phyloP scores from a whole-genome alignment of 2,888 invertebrate genomes.

The Odontomyia ornata region DNA sequence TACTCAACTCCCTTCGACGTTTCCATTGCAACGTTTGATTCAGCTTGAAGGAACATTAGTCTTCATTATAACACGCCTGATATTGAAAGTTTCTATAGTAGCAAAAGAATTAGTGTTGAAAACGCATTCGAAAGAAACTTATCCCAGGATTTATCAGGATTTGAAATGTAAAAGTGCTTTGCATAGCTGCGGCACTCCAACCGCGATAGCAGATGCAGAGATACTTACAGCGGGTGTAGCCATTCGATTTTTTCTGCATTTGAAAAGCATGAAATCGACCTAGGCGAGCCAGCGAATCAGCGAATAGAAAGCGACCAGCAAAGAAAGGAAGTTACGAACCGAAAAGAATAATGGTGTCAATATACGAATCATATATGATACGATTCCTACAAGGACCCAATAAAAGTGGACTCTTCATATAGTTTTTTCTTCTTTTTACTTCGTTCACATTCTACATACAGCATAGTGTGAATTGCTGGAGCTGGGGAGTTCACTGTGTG shows the following conservation, averaged over 20 bases:
- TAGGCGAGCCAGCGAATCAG: slow-evolving; percentile 2
- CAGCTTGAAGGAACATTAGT: neutral
- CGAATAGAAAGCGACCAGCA: slow-evolving; percentile 17
- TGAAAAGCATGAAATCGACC: slow-evolving; percentile 6
- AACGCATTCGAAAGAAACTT: neutral
- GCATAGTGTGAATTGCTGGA: neutral
- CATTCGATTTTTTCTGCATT: slow-evolving; percentile 23
- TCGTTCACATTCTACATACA: neutral
- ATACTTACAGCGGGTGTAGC: neutral
- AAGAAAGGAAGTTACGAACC: neutral
- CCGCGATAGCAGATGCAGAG: neutral
- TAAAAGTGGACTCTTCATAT: slow-evolving; percentile 32
- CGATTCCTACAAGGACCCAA: slow-evolving; percentile 35
- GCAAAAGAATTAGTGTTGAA: neutral
- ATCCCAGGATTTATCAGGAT: neutral
- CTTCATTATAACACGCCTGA: neutral
- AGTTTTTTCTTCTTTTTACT: slow-evolving; percentile 8
- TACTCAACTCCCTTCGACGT: no score
- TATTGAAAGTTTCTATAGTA: neutral
- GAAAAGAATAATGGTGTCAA: slow-evolving; percentile 32
- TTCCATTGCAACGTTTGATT: no score
- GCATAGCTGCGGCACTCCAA: neutral
- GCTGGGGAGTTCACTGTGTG: neutral
- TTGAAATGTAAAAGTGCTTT: neutral
- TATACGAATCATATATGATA: slow-evolving; percentile 14